Evolutionary conservation across 2,113 vertebrate genomes (phyloP).

Genomic region (Ascaphus truei): DNA sequence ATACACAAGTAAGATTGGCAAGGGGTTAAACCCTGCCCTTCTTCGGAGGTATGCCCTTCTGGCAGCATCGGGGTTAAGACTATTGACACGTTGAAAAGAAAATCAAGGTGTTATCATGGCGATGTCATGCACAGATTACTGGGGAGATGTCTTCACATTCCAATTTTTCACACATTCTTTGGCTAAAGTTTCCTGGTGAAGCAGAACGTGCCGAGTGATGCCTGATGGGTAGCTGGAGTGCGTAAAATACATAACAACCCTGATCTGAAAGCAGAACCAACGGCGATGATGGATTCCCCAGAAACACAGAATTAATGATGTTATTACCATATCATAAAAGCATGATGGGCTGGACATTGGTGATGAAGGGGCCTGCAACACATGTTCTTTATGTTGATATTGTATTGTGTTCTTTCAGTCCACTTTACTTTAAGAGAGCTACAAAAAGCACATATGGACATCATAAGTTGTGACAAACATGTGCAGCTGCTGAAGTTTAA

Average conservation of each 20-base stretch:
- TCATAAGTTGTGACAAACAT: slow-evolving; percentile 20
- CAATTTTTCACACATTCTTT: background rate
- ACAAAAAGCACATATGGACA: slow-evolving; percentile 21
- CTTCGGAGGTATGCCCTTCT: too few species aligned
- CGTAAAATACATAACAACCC: background rate
- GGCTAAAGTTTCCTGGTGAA: background rate
- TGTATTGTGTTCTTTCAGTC: slow-evolving; percentile 7
- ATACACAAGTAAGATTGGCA: too few species aligned
- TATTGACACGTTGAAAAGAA: background rate
- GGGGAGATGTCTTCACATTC: background rate
- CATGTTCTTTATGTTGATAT: slow-evolving; percentile 15
- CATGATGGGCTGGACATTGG: slow-evolving; percentile 10
- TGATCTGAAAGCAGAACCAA: background rate
- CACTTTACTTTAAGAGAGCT: background rate
- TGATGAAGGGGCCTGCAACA: slow-evolving; percentile 9
- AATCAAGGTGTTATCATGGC: background rate
- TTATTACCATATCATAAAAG: slow-evolving; percentile 25
- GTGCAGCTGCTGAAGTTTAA: slow-evolving; percentile 9
- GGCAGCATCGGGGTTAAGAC: background rate
- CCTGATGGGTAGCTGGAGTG: background rate
- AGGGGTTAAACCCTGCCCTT: too few species aligned
- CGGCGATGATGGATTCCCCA: slow-evolving; percentile 4
- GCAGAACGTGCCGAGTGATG: slow-evolving; percentile 6
- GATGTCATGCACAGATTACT: background rate
- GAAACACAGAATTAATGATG: background rate